These are phyloP conservation scores for Agonopterix alstromeriana DNA, from an alignment of 2,888 invertebrate species.

Conservation along the genomic window DNA sequence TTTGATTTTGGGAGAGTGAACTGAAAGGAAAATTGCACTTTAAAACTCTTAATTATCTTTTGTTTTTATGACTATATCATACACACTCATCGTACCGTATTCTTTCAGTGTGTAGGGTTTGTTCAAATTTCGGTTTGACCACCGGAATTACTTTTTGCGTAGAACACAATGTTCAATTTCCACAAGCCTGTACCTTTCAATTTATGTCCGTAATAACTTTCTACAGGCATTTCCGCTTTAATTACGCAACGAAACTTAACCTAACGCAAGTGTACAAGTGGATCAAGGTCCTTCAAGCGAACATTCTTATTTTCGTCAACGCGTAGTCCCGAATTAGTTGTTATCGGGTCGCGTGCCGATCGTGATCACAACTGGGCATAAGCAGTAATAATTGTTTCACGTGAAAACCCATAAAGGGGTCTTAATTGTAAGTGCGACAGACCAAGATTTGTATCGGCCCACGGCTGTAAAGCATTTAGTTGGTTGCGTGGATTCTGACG, in stretches of 20 bases:
- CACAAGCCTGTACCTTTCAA: too few species aligned
- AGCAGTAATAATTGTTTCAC: slow-evolving; percentile 52
- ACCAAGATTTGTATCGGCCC: slow-evolving; percentile 52
- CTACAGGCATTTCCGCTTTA: slow-evolving; percentile 1
- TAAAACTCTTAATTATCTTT: too few species aligned
- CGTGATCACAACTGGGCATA: slow-evolving; percentile 36
- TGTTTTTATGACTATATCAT: too few species aligned
- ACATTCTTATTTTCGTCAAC: slow-evolving; percentile 46
- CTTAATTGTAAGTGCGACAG: slow-evolving; percentile 41
- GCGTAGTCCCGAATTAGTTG: slow-evolving; percentile 52
- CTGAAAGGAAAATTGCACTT: too few species aligned
- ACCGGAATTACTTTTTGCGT: background rate
- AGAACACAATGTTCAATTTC: too few species aligned
- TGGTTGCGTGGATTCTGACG: slow-evolving; percentile 60
- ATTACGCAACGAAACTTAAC: background rate
- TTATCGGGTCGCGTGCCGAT: slow-evolving; percentile 59
- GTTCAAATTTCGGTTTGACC: too few species aligned
- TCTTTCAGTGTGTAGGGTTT: too few species aligned
- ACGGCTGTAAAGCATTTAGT: slow-evolving; percentile 24
- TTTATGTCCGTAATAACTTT: too few species aligned
- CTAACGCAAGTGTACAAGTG: background rate
- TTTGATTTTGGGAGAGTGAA: too few species aligned
- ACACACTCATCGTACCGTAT: too few species aligned
- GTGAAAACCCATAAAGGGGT: slow-evolving; percentile 45
- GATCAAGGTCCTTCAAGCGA: slow-evolving; percentile 1